Conservation (phyloP, 2,797 vertebrate species). For the Urophycis tenuis region DNA sequence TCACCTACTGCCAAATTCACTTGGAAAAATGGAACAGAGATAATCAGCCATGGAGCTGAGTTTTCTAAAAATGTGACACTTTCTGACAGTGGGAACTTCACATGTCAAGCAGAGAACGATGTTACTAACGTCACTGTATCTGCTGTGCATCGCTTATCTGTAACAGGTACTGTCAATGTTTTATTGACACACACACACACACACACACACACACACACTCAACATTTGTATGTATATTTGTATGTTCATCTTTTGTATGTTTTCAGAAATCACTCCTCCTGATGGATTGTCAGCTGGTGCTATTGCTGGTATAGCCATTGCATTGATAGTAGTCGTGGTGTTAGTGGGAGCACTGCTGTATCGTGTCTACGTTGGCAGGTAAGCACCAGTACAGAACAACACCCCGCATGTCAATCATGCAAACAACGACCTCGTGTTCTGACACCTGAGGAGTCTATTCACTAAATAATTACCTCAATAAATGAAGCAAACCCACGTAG, state of each 20-base stretch:
- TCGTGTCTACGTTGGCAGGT: conserved; percentile 20
- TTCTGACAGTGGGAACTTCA: conserved; percentile 40
- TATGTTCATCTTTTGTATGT: conserved; percentile 4
- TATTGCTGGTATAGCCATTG: conserved; percentile 53
- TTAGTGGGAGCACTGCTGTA: background rate
- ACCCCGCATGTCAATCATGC: background rate
- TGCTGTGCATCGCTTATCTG: conserved; percentile 4
- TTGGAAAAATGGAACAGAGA: conserved; percentile 47
- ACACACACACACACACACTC: background rate
- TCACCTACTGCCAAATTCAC: conserved; percentile 32
- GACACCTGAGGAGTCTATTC: background rate
- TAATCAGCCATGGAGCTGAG: background rate
- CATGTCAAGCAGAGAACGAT: conserved; percentile 33
- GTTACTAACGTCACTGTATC: conserved; percentile 13
- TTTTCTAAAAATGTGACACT: background rate
- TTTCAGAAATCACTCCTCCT: rapidly evolving
- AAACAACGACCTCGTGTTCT: background rate
- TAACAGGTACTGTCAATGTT: conserved; percentile 37
- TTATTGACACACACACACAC: background rate
- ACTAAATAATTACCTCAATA: background rate
- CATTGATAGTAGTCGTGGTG: conserved; percentile 11
- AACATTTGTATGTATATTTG: too few relatives aligned
- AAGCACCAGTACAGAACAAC: conserved; percentile 22
- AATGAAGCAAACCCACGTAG: too few relatives aligned
- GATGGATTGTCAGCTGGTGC: conserved; percentile 20